Conservation (phyloP, 1,140 invertebrate genomes). For the Asbolus verrucosus region DNA sequence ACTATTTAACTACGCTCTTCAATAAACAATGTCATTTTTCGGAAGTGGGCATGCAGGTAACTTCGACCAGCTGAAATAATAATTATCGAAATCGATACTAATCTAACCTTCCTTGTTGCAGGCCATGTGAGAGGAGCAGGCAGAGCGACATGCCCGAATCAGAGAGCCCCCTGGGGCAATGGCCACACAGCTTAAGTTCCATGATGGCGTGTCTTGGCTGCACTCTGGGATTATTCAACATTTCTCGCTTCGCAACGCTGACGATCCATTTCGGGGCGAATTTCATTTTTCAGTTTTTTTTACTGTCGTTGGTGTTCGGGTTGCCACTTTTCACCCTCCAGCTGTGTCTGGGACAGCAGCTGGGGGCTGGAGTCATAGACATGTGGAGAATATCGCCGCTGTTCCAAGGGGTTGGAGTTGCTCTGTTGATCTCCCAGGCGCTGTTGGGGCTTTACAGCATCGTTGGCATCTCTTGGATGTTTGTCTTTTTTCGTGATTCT, state of each 20-base stretch:
- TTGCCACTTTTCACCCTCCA: slow-evolving; percentile 88
- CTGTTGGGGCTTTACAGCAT: slow-evolving; percentile 89
- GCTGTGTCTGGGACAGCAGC: slow-evolving; percentile 85
- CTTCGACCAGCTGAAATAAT: too few species aligned
- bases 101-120: slow-evolving; percentile 53
- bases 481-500: slow-evolving; percentile 89
- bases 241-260: slow-evolving; percentile 88
- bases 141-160: slow-evolving; percentile 61
- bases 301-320: slow-evolving; percentile 85
- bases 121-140: slow-evolving; percentile 61
- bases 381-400: slow-evolving; percentile 95
- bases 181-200: slow-evolving; percentile 85
- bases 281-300: slow-evolving; percentile 87
- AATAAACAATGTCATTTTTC: background rate
- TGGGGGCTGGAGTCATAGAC: slow-evolving; percentile 86
- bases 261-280: slow-evolving; percentile 90
- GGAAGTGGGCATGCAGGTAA: too few species aligned
- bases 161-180: slow-evolving; percentile 66
- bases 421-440: slow-evolving; percentile 82
- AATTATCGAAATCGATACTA: too few species aligned
- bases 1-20: too few species aligned
- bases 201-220: slow-evolving; percentile 85
- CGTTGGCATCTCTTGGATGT: slow-evolving; percentile 89
- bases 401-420: slow-evolving; percentile 86
- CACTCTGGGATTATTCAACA: slow-evolving; percentile 88